These are phyloP conservation scores for Neoscelio sp. DNA, from an alignment of 2,888 invertebrate species.

Conservation along the genomic window DNA sequence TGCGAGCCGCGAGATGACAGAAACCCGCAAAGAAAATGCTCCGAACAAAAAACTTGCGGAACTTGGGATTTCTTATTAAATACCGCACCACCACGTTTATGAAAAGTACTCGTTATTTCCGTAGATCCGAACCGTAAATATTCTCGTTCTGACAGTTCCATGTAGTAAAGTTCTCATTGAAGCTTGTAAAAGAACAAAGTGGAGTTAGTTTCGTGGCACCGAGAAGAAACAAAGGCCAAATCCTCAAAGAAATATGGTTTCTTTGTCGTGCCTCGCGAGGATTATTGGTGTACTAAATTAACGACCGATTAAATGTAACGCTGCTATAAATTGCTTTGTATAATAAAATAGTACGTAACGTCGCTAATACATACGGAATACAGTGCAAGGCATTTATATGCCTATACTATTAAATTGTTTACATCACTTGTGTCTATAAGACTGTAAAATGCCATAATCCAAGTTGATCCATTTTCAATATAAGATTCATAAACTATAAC, in stretches of 20 bases:
- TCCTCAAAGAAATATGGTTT: conserved; percentile 57
- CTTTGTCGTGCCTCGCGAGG: conserved; percentile 27
- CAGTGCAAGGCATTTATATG: no score
- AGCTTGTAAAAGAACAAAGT: conserved; percentile 56
- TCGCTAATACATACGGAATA: no score
- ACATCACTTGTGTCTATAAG: no score
- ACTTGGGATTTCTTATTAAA: conserved; percentile 54
- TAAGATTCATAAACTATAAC: no score
- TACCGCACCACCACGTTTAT: conserved; percentile 43
- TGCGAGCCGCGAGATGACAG: no score
- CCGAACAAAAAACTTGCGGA: background rate
- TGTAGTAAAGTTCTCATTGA: conserved; percentile 69
- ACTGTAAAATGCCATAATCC: no score
- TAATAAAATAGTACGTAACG: conserved; percentile 27
- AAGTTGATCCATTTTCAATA: no score
- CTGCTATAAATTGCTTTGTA: conserved; percentile 17
- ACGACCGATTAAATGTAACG: conserved; percentile 43
- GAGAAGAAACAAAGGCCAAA: conserved; percentile 48
- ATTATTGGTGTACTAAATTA: conserved; percentile 48
- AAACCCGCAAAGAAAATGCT: background rate
- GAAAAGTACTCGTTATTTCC: conserved; percentile 65
- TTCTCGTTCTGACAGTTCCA: conserved; percentile 64
- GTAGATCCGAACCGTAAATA: conserved; percentile 71
- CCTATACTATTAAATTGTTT: no score
- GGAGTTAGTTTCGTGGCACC: conserved; percentile 39